Conservation (phyloP, 37 sponge, comb jelly and placozoan genomes). For the Ianthella basta region DNA sequence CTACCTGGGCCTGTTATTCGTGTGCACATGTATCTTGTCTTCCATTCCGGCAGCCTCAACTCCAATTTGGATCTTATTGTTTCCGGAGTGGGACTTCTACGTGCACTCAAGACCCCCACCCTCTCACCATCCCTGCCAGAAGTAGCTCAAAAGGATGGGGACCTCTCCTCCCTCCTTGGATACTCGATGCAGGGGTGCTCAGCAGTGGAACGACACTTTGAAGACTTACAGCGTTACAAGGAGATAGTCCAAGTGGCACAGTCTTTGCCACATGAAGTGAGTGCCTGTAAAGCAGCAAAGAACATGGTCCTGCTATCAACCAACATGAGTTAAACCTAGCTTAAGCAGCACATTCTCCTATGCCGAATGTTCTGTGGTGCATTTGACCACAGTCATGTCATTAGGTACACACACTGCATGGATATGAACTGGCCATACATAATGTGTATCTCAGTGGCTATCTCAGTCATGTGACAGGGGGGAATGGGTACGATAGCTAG, state of each 20-base stretch:
- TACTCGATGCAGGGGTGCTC: slow-evolving; percentile 80
- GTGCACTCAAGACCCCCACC: slow-evolving; percentile 31
- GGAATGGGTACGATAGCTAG: too few species aligned
- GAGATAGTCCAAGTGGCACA: slow-evolving; percentile 60
- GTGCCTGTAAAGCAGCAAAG: slow-evolving; percentile 6
- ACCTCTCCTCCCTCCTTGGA: slow-evolving; percentile 62
- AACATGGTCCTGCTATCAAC: neutral
- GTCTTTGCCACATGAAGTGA: slow-evolving; percentile 50
- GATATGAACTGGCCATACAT: too few species aligned
- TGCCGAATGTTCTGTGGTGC: neutral
- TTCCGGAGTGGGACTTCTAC: slow-evolving; percentile 67
- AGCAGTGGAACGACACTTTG: slow-evolving; percentile 76
- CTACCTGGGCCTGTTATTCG: too few species aligned
- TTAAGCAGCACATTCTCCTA: neutral
- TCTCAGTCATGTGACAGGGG: too few species aligned
- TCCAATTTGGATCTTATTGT: slow-evolving; percentile 86
- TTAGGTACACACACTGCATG: too few species aligned
- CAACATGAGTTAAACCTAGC: neutral
- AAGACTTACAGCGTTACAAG: slow-evolving; percentile 35
- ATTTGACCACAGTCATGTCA: too few species aligned
- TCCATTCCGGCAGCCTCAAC: slow-evolving; percentile 63
- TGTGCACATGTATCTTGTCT: neutral
- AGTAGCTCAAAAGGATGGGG: slow-evolving; percentile 29
- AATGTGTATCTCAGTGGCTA: too few species aligned
- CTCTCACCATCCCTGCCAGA: slow-evolving; percentile 47